A percentile compares a stretch with the other conserved stretches of the same genome.
Conservation (phyloP, 2,113 vertebrate genomes). For the Nicator chloris region DNA sequence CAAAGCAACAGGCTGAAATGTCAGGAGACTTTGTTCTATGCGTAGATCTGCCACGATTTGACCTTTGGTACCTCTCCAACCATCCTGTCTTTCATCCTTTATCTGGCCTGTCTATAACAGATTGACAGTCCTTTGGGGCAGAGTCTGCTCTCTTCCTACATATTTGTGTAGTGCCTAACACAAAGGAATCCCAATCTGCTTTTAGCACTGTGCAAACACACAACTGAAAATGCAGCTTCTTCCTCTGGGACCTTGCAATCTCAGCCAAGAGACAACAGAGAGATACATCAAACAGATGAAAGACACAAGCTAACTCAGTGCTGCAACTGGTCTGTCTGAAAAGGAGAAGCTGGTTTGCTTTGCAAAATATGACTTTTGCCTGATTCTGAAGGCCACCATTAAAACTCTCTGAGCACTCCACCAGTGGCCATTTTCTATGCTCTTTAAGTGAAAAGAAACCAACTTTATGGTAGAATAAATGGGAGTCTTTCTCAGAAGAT, state of each 20-base stretch:
- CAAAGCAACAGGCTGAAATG: neutral
- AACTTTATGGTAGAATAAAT: neutral
- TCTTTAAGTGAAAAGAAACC: neutral
- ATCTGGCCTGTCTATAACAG: conserved; percentile 28
- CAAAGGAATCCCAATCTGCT: conserved; percentile 48
- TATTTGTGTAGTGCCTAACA: conserved; percentile 8
- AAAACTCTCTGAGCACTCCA: neutral
- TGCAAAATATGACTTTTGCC: neutral
- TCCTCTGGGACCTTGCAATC: conserved; percentile 27
- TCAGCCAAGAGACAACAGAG: neutral
- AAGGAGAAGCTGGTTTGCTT: neutral
- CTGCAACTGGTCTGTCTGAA: neutral
- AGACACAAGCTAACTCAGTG: neutral
- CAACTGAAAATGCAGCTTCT: conserved; percentile 7
- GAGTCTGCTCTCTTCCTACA: neutral
- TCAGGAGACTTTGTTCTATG: neutral
- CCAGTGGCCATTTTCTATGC: neutral
- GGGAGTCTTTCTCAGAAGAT: neutral
- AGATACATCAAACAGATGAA: conserved; percentile 1
- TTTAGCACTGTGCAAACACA: conserved; percentile 36
- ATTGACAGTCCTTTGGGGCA: conserved; percentile 29
- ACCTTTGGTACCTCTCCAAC: conserved; percentile 33
- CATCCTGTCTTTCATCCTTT: conserved; percentile 51
- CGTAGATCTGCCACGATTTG: neutral
- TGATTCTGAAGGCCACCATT: neutral